Conservation (phyloP, 2,113 vertebrate genomes). For the Oenanthe melanoleuca region DNA sequence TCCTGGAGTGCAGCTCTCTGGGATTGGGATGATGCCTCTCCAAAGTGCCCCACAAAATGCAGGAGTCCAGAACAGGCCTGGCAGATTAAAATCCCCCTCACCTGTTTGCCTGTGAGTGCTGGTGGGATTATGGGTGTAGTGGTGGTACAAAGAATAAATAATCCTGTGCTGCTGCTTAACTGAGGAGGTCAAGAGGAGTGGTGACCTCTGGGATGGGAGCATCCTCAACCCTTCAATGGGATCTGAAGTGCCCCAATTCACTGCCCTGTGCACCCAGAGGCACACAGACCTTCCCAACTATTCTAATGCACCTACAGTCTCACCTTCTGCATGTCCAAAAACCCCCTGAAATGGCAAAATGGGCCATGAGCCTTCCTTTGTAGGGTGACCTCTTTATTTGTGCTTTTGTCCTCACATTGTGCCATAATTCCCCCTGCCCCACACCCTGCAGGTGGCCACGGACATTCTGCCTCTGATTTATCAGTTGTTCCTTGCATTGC, state of each 20-base stretch:
- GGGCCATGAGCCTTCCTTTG: no score
- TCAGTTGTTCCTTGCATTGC: background rate
- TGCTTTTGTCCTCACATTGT: background rate
- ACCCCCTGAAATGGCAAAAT: background rate
- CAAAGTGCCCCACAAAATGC: background rate
- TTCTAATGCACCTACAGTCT: background rate
- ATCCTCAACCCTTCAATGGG: background rate
- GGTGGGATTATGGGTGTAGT: background rate
- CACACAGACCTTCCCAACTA: background rate
- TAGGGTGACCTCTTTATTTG: background rate
- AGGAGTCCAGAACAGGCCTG: background rate
- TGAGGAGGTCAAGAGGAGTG: background rate
- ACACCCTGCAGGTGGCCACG: background rate
- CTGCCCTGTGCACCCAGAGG: background rate
- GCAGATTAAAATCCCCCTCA: background rate
- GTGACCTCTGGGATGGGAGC: accelerated
- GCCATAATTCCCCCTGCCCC: background rate
- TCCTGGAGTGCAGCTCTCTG: background rate
- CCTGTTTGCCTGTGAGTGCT: background rate
- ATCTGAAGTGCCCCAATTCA: background rate
- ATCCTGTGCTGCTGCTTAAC: background rate
- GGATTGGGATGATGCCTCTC: no score
- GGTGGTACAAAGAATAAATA: background rate
- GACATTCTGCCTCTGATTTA: background rate
- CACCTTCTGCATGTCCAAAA: background rate